These are phyloP conservation scores for Caerostris extrusa DNA, from an alignment of 1,140 invertebrate species.

Conservation along the genomic window DNA sequence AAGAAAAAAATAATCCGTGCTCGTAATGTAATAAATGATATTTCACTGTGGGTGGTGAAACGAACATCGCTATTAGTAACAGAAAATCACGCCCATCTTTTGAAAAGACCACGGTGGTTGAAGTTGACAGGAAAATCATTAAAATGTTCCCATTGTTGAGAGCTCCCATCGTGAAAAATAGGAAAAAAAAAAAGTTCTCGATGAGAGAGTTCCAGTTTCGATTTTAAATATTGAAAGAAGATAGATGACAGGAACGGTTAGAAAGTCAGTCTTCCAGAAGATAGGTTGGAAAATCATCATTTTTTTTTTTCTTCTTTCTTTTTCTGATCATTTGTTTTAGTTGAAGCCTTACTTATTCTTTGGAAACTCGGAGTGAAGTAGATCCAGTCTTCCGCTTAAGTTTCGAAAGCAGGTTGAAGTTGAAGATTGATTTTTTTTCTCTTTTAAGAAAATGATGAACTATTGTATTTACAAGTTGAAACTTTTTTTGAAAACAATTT, in stretches of 20 bases:
- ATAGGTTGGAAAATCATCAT: neutral
- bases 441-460: too few species aligned
- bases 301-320: neutral
- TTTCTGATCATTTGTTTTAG: neutral
- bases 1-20: neutral
- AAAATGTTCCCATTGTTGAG: slow-evolving; percentile 19
- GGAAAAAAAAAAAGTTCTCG: neutral
- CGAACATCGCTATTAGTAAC: neutral
- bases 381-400: too few species aligned
- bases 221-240: slow-evolving; percentile 21
- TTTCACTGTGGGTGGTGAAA: slow-evolving; percentile 1
- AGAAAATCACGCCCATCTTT: neutral
- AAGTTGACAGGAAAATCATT: slow-evolving; percentile 37
- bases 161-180: neutral
- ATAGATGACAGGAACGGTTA: slow-evolving; percentile 23
- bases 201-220: neutral
- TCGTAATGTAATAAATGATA: slow-evolving; percentile 4
- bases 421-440: too few species aligned
- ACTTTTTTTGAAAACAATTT: too few species aligned
- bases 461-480: too few species aligned
- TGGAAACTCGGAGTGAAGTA: too few species aligned
- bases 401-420: too few species aligned
- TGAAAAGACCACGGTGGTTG: neutral
- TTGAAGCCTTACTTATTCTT: neutral
- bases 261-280: slow-evolving; percentile 29